Evolutionary conservation across 2,113 vertebrate species (phyloP).

Genomic region (Daboia siamensis): DNA sequence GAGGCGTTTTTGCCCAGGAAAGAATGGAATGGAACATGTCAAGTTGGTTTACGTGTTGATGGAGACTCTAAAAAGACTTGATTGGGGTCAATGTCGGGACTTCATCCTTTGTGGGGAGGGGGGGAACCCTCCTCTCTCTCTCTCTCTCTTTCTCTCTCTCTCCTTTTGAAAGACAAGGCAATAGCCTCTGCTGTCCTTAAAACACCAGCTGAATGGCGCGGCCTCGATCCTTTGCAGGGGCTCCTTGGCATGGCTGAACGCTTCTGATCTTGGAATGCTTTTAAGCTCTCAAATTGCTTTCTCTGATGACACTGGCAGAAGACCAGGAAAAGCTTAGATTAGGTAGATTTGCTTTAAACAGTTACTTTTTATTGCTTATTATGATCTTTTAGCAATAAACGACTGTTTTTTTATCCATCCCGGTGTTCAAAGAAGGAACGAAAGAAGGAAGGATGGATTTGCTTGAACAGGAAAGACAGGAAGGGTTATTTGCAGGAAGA

Average conservation of each 20-base stretch:
- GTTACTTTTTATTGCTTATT: too few species aligned
- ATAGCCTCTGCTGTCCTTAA: neutral
- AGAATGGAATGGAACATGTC: conserved; percentile 20
- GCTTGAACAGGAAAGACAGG: too few species aligned
- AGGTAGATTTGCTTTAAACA: too few species aligned
- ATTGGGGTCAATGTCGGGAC: conserved; percentile 30
- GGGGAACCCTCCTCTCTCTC: neutral
- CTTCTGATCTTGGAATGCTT: neutral
- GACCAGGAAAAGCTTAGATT: too few species aligned
- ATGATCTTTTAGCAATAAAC: too few species aligned
- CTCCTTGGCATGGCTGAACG: neutral
- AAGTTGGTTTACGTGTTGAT: conserved; percentile 20
- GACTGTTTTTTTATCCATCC: too few species aligned
- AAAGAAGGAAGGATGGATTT: too few species aligned
- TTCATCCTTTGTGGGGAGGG: conserved; percentile 35
- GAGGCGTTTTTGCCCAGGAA: neutral
- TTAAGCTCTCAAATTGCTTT: neutral
- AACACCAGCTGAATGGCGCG: neutral
- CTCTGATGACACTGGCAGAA: too few species aligned
- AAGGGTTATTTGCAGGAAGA: too few species aligned
- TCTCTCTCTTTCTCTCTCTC: neutral
- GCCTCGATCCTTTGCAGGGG: neutral
- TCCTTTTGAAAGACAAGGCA: neutral
- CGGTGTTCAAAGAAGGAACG: too few species aligned
- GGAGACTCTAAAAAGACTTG: conserved; percentile 41